Evolutionary conservation across 2,888 invertebrate genomes (phyloP), one percentile per base, ranked within the genome.

Genomic region (Lithophane semibrunnea): DNA sequence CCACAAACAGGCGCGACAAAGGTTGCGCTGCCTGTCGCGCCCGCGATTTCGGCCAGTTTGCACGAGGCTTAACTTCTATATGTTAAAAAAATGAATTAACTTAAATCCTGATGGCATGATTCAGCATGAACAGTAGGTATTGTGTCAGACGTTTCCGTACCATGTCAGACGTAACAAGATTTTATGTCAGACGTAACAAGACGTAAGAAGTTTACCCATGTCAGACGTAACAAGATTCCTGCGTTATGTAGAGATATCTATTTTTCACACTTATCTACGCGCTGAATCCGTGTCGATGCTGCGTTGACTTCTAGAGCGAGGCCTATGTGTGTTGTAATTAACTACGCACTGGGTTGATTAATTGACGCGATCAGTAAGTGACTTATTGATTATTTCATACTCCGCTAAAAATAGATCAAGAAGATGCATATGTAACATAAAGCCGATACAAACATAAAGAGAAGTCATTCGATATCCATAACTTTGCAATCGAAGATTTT

Each of bases 251-350:
- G 18, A 16, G 37, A 37, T 37, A 37, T 0, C 37, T 21, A 29
- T n/a, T 56, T 64, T 49, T 81, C 13, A 13, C 18, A 42, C 13
- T 61, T 81, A 16, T 74, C 16, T 58, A 18, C 58, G 10, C 13
- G 54, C 16, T 58, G 24, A 60, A 65, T 47, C 44, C 37, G 21
- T 65, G 75, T 65, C 58, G 44, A 65, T 18, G 21, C 37, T 65
- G 37, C 13, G 16, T 29, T 54, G 12, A 60, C 1, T 56, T 52
- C 42, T 72, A 56, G 63, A 64, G 49, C 71, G 73, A 70, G 37
- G n/a, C 21, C 16, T 54, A 16, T 63, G 8, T 77, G 80, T 80
- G 49, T 42, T 64, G 63, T 56, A 78, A 80, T 61, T 16, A 18
- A 72, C 42, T 49, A 56, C 29, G n/a, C 13, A 81, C 64, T 47